Evolutionary conservation across 2,797 vertebrate genomes (phyloP).

Genomic region (Emys orbicularis): DNA sequence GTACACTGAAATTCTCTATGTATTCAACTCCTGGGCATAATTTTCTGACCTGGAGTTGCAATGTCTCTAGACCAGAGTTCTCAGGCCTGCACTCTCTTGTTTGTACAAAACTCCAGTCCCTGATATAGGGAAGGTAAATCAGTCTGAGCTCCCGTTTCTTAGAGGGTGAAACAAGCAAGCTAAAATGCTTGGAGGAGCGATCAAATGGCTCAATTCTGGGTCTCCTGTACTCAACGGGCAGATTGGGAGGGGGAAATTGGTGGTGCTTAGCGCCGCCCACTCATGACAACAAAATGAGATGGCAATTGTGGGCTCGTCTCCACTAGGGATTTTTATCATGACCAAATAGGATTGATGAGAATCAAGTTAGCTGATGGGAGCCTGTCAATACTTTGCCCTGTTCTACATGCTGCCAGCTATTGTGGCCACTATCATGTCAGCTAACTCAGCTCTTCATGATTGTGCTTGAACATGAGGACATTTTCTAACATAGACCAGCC

Average conservation of each 20-base stretch:
- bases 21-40: not conserved
- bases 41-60: not conserved
- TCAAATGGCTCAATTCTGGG: not conserved
- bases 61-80: not conserved
- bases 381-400: not conserved
- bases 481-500: not conserved
- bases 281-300: not conserved
- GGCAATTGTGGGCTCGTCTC: not conserved
- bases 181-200: not conserved
- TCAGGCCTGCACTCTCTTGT: not conserved
- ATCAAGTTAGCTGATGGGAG: not conserved
- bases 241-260: rapidly evolving
- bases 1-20: not conserved
- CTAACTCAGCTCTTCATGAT: not conserved
- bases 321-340: not conserved
- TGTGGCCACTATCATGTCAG: not conserved
- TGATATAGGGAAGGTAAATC: not conserved
- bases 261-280: not conserved
- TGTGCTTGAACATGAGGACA: not conserved
- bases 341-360: not conserved
- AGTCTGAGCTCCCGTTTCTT: not conserved
- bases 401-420: not conserved
- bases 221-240: not conserved
- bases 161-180: not conserved
- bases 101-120: rapidly evolving